phyloP scores from a whole-genome alignment of 2,797 vertebrate species.

The Ceyx erithaca region DNA sequence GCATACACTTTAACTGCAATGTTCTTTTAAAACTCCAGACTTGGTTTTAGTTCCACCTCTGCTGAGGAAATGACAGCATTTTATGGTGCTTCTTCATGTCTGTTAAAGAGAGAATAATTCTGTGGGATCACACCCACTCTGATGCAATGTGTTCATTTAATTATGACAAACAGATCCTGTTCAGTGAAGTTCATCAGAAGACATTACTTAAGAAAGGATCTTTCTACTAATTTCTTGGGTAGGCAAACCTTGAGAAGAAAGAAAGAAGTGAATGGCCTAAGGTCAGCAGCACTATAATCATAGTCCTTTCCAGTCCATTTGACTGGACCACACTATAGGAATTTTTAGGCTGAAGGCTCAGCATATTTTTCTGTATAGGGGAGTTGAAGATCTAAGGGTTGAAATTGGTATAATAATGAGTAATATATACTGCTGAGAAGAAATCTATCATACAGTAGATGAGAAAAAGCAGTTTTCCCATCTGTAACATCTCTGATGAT shows the following conservation, averaged over 20 bases:
- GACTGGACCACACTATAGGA: neutral
- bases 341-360: neutral
- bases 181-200: neutral
- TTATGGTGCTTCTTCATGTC: neutral
- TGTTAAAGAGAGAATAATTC: neutral
- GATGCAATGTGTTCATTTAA: neutral
- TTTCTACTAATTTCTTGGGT: neutral
- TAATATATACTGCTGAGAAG: neutral
- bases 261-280: neutral
- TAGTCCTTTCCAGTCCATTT: neutral
- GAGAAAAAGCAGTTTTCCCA: neutral
- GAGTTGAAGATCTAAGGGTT: neutral
- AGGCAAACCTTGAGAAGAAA: neutral
- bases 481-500: neutral
- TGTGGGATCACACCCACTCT: neutral
- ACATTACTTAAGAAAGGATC: neutral
- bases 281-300: neutral
- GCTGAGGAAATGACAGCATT: neutral
- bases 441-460: neutral
- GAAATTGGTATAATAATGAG: neutral
- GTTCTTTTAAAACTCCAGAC: neutral
- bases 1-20: slow-evolving; percentile 40
- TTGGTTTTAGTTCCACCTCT: neutral
- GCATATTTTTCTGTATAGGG: neutral
- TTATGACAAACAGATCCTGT: neutral